Evolutionary conservation across 2,113 vertebrate genomes (phyloP).

Genomic region (Accipiter cooperii): DNA sequence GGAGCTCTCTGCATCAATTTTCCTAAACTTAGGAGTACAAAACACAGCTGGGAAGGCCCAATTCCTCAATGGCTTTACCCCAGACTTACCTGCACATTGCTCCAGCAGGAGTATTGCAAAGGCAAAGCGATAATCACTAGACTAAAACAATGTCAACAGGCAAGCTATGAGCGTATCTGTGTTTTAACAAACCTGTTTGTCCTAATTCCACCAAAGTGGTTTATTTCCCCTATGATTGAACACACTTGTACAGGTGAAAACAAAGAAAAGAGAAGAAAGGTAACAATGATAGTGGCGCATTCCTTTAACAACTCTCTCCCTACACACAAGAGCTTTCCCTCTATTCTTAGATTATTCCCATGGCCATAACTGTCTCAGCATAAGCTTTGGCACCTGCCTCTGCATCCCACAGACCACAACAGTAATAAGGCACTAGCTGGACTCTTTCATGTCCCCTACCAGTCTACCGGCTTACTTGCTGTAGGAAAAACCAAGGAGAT

Average conservation of each 20-base stretch:
- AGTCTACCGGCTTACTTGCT: neutral
- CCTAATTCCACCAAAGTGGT: neutral
- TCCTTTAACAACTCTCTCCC: neutral
- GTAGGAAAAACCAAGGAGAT: neutral
- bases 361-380: neutral
- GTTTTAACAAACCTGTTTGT: neutral
- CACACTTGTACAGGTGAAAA: neutral
- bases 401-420: neutral
- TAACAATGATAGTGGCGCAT: neutral
- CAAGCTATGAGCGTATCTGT: neutral
- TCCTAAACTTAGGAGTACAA: neutral
- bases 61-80: neutral
- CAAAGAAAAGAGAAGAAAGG: neutral
- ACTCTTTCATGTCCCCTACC: neutral
- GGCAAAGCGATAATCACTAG: neutral
- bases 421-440: neutral
- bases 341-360: neutral
- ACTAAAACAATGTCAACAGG: neutral
- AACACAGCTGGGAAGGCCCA: neutral
- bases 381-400: neutral
- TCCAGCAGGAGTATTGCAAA: neutral
- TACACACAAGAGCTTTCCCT: neutral
- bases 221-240: neutral
- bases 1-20: neutral
- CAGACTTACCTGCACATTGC: neutral